phyloP scores from a whole-genome alignment of 2,888 invertebrate genomes.

The Sinohyriopsis cumingii region DNA sequence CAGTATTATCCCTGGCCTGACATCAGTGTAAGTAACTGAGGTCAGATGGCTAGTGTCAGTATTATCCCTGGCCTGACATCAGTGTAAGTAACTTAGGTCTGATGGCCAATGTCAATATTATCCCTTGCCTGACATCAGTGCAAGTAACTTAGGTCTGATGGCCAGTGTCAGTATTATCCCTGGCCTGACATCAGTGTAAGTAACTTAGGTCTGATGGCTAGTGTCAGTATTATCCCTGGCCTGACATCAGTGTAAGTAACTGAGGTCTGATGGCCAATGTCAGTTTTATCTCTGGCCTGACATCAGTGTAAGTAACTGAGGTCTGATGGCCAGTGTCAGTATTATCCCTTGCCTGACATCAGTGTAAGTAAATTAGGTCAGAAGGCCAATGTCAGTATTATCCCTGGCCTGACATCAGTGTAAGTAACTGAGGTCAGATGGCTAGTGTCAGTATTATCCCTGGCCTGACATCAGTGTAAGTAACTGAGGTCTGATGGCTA shows the following conservation, averaged over 20 bases:
- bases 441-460: slow-evolving; percentile 91
- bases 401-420: slow-evolving; percentile 90
- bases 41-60: slow-evolving; percentile 95
- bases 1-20: slow-evolving; percentile 91
- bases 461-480: too few relatives aligned
- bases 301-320: slow-evolving; percentile 78
- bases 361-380: slow-evolving; percentile 79
- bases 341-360: slow-evolving; percentile 90
- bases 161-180: slow-evolving; percentile 97
- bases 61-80: slow-evolving; percentile 92
- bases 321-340: slow-evolving; percentile 95
- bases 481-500: too few relatives aligned
- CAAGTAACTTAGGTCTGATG: slow-evolving; percentile 80
- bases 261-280: slow-evolving; percentile 92
- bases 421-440: slow-evolving; percentile 80
- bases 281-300: slow-evolving; percentile 91
- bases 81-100: slow-evolving; percentile 78
- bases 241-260: slow-evolving; percentile 83
- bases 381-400: slow-evolving; percentile 95
- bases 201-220: slow-evolving; percentile 84
- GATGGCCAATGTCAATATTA: slow-evolving; percentile 96
- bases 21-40: slow-evolving; percentile 77
- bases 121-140: slow-evolving; percentile 91
- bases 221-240: slow-evolving; percentile 94
- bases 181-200: slow-evolving; percentile 86